These are phyloP conservation scores for Pyralis farinalis DNA, from an alignment of 2,888 invertebrate species.

Conservation along the genomic window DNA sequence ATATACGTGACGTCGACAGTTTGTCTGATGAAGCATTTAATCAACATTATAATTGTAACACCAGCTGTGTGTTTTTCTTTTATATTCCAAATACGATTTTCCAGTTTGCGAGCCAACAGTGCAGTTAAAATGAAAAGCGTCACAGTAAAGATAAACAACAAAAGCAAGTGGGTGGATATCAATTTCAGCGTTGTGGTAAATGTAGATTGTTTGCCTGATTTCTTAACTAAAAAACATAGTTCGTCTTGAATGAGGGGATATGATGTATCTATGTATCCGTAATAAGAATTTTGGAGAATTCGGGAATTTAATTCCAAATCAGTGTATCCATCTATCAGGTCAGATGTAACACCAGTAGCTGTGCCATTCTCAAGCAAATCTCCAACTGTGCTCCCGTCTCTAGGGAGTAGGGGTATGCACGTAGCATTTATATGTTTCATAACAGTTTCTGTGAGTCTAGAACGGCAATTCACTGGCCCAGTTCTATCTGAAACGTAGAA, in stretches of 20 bases:
- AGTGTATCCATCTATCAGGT: constrained; percentile 69
- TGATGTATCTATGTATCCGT: constrained; percentile 73
- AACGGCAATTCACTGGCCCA: constrained; percentile 49
- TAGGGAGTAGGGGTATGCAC: constrained; percentile 51
- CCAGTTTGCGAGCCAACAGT: constrained; percentile 43
- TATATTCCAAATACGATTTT: constrained; percentile 41
- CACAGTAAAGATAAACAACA: constrained; percentile 45
- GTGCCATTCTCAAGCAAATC: constrained; percentile 63
- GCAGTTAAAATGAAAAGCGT: constrained; percentile 40
- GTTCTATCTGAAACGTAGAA: constrained; percentile 45
- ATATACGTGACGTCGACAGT: constrained; percentile 56
- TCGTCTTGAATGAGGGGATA: constrained; percentile 76
- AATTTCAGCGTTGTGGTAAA: constrained; percentile 62
- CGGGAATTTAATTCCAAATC: constrained; percentile 78
- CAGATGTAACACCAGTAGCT: constrained; percentile 66
- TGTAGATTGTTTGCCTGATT: constrained; percentile 66
- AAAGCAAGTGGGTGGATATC: constrained; percentile 49
- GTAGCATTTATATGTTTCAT: constrained; percentile 58
- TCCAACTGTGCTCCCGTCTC: constrained; percentile 65
- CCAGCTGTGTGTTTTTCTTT: constrained; percentile 36
- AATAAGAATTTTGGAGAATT: constrained; percentile 72
- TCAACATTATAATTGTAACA: constrained; percentile 45
- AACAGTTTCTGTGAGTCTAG: constrained; percentile 48
- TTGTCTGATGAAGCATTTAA: constrained; percentile 67
- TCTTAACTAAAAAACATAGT: constrained; percentile 78